Evolutionary conservation across 2,113 vertebrate genomes (phyloP).

Genomic region (Pagrus major): DNA sequence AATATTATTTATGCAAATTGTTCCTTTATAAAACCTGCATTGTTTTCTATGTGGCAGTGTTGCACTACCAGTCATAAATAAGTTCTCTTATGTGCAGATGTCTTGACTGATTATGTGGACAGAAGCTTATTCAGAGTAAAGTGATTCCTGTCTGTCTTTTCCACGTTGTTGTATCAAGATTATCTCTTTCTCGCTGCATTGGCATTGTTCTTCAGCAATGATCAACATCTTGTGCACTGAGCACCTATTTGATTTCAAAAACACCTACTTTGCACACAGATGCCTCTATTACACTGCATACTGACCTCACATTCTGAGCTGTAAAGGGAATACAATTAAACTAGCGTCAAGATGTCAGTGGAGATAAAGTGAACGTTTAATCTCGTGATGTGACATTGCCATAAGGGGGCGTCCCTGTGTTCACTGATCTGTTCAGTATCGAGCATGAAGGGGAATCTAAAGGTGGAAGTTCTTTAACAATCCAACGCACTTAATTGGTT

Average conservation of each 20-base stretch:
- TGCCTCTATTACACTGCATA: background rate
- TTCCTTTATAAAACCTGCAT: conserved; percentile 23
- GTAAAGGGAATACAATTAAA: conserved; percentile 49
- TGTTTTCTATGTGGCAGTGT: conserved; percentile 14
- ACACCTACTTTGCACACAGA: background rate
- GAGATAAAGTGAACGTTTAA: background rate
- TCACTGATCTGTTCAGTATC: background rate
- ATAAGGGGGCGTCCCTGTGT: background rate
- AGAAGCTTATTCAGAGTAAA: conserved; percentile 4
- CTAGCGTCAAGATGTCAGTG: background rate
- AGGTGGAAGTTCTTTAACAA: conserved; percentile 17
- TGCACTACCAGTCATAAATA: conserved; percentile 23
- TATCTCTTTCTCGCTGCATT: conserved; percentile 10
- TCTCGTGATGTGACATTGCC: conserved; percentile 3
- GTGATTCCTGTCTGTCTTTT: background rate
- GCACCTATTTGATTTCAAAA: conserved; percentile 10
- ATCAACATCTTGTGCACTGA: background rate
- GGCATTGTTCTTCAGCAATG: conserved; percentile 1
- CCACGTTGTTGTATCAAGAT: background rate
- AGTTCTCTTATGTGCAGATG: background rate
- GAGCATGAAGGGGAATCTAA: conserved; percentile 13
- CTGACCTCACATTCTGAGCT: conserved; percentile 24
- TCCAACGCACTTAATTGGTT: background rate
- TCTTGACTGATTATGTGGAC: conserved; percentile 14
- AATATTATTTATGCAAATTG: conserved; percentile 70